Base-by-base conservation (phyloP, 2,888 invertebrate genomes). In the Melinaea menophilus region DNA sequence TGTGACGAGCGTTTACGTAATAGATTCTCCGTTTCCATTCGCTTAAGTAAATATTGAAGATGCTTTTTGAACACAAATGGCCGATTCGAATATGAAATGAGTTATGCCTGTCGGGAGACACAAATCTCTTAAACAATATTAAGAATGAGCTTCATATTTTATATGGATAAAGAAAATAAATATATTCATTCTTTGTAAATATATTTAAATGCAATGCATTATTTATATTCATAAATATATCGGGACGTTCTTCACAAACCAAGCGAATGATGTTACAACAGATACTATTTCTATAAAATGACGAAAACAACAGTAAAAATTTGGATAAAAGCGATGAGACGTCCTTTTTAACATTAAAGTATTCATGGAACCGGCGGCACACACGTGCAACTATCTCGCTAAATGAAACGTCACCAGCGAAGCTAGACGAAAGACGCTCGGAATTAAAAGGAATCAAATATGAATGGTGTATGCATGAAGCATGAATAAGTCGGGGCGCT, bases 391-490 rank as follows among this genome's bases (percentile, higher is more conserved):
- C 64, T 66, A 63, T 55, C 62, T 67, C 68, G 66, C 70, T 74
- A 75, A 78, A 79, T 75, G 75, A 77, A 77, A 78, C 74, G 75
- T 72, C 74, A 75, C 73, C 75, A 61, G 65, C 66, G 69, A 67
- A 70, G 71, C 74, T 77, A 80, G 74, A 78, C 79, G 83, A 84
- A 88, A 88, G 87, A 87, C 85, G 85, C 77, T 79, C 80, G 78
- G 82, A 88, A 89, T 89, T 89, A 88, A 88, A 90, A 88, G 86
- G 84, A 80, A 90, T 90, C 85, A 89, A 90, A 87, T 88, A 90
- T 90, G 87, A 84, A 90, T 84, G 81, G 79, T 77, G 75, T 81
- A 82, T 89, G 82, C 88, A 90, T 87, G 86, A 86, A 86, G 81
- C 81, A 89, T 89, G 88, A 87, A 84, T 79, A 82, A 81, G 81